These are phyloP conservation scores for Diarsia mendica DNA, from an alignment of 2,888 invertebrate species.

Conservation along the genomic window DNA sequence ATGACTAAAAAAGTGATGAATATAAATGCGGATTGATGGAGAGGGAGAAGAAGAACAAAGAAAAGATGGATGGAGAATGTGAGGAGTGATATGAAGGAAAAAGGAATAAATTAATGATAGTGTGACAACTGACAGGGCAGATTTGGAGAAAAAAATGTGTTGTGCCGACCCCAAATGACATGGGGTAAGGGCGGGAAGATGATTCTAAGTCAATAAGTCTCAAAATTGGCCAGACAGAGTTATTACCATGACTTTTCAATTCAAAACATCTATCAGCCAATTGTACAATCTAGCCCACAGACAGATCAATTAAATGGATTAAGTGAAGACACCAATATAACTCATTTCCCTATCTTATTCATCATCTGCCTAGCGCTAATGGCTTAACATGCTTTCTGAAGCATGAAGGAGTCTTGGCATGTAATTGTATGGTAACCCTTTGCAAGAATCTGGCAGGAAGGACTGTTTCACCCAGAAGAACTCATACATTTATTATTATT, in stretches of 20 bases:
- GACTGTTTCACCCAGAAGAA: not conserved
- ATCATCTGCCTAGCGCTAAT: not conserved
- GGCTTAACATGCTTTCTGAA: not conserved
- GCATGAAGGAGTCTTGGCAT: not conserved
- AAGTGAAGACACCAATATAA: not conserved
- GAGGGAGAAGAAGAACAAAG: too few relatives aligned
- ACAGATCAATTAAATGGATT: not conserved
- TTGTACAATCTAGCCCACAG: not conserved
- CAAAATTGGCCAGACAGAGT: not conserved
- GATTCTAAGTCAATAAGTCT: not conserved
- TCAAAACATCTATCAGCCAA: not conserved
- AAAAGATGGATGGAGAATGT: too few relatives aligned
- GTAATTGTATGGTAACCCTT: not conserved
- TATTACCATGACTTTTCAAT: not conserved
- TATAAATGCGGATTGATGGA: too few relatives aligned
- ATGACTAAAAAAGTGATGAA: too few relatives aligned
- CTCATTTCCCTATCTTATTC: not conserved
- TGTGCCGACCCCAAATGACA: too few relatives aligned
- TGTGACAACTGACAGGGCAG: too few relatives aligned
- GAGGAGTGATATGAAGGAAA: too few relatives aligned
- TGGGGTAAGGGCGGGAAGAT: too few relatives aligned
- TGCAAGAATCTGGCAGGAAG: not conserved
- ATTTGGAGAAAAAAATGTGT: too few relatives aligned
- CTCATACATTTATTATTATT: not conserved
- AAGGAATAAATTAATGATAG: too few relatives aligned